A percentile compares a stretch with the other conserved stretches of the same genome.
Evolutionary conservation across 2,888 invertebrate species (phyloP).

Genomic region (Hymenopus coronatus): DNA sequence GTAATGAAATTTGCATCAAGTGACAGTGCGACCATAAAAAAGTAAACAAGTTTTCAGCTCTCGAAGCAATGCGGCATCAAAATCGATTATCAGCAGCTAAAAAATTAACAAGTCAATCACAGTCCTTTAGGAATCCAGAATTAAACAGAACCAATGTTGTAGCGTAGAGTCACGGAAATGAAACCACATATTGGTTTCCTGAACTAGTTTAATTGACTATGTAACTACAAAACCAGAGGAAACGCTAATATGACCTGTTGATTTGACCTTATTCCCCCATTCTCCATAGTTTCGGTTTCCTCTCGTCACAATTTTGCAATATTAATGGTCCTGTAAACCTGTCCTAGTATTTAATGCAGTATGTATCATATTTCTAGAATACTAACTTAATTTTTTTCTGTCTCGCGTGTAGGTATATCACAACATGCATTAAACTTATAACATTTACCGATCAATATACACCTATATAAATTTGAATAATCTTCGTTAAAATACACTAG

Average conservation of each 20-base stretch:
- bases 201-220: neutral
- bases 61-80: neutral
- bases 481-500: no score
- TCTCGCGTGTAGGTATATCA: no score
- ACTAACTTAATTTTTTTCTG: no score
- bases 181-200: neutral
- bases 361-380: no score
- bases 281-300: neutral
- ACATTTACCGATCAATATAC: no score
- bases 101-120: neutral
- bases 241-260: neutral
- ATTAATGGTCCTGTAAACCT: no score
- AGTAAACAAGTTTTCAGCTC: neutral
- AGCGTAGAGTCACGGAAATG: neutral
- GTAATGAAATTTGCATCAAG: no score
- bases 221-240: neutral
- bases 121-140: neutral
- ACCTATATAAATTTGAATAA: no score
- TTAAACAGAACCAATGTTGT: neutral
- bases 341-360: no score
- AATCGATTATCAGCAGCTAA: neutral
- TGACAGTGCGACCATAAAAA: neutral
- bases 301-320: no score
- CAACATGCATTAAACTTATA: no score
- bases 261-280: neutral